Evolutionary conservation across 2,888 invertebrate species (phyloP), one percentile per base, ranked within the genome.

Genomic region (Melitaea athalia): DNA sequence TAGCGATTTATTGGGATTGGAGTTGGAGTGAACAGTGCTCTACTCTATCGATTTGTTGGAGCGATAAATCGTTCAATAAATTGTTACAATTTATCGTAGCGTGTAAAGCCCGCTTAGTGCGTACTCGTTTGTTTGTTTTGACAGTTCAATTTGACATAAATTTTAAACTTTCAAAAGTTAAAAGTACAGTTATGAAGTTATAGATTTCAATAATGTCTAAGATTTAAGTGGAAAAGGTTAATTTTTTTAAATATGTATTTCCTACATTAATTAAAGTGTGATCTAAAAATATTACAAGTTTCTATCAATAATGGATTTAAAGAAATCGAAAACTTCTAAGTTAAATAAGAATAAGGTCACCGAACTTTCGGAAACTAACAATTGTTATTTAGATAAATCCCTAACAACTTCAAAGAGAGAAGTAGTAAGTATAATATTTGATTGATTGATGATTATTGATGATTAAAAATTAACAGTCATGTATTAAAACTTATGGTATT

Each of bases 291-390:
- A 15, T 17, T 17, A 47, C 17, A 57, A 52, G 43, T 57, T 14
- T 11, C n/a, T 64, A 31, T 31, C 24, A 60, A 71, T 38, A 38
- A 87, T 85, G 85, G 82, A 85, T 72, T 42, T 64, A 66, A 69
- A 72, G 43, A 75, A 76, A 75, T 74, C 57, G 14, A 83, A 77
- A 76, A 86, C 84, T 76, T 81, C 78, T 59, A 81, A 81, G 70
- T 74, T 71, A 68, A 83, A 81, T 69, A 81, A 80, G 72, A 88
- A 81, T 67, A 86, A 88, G 88, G 90, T 89, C 87, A 88, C 74
- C 72, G 84, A 86, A 82, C 81, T 79, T 69, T 71, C 73, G 31
- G 76, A 79, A 70, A 64, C 74, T 12, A 76, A 80, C 70, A 73
- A 85, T 78, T 81, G 76, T 80, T 80, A 74, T 69, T 67, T 67